Base-by-base conservation (phyloP, 1,140 invertebrate species). In the Gryllus bimaculatus region DNA sequence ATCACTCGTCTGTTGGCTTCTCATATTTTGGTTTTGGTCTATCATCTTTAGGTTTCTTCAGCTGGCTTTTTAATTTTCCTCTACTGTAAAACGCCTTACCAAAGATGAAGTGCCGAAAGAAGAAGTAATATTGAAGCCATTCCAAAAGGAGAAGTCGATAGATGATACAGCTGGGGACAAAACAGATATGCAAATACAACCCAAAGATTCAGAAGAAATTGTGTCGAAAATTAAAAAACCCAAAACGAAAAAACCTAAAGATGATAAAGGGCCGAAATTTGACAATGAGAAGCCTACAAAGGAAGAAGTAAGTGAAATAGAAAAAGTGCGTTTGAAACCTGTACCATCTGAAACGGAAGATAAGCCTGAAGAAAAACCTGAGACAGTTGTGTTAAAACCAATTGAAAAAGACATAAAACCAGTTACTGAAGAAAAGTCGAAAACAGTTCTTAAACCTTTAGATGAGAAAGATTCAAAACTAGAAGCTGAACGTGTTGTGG, bases 81-180 rank as follows among this genome's bases (percentile, higher is more conserved):
- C n/a, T n/a, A 81, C 83, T 78, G 74, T 79, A 54, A 10, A 81
- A 83, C 78, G 76, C 82, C 75, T 48, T 81, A 39, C 66, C 81
- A 26, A 81, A 76, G 80, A 81, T 15, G 81, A 84, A 81, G 83
- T 85, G 78, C 74, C 80, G 47, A 47, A 49, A 82, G 77, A 84
- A 85, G 79, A 78, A 81, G 80, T 81, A 48, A 48, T 75, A 26
- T 76, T 79, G 39, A 81, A 80, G 74, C 81, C 81, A 47, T 73
- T 80, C 48, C 81, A 78, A 84, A 84, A 81, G 48, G 82, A 78
- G 10, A 84, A 79, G 84, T 82, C 80, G 83, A 82, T 79, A 78
- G 47, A 78, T 20, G 85, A 86, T 75, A 85, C 80, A 54, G 1
- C 1, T 5, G 81, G 80, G 3, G 26, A 20, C 1, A 3, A 7